Base-by-base conservation (phyloP, 2,888 invertebrate genomes). In the Polietes domitor region DNA sequence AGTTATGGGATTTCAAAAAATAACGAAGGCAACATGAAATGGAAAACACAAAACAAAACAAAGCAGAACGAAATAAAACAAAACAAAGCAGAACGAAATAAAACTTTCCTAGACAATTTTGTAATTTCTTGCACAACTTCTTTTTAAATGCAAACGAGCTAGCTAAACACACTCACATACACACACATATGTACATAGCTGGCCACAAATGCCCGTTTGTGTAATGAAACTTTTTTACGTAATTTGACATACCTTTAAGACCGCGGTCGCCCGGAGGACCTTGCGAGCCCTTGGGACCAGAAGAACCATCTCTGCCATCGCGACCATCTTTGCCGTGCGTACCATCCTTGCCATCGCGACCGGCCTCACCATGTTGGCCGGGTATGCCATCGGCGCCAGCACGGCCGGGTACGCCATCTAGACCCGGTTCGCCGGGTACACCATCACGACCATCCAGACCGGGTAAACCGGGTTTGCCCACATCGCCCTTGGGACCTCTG, bases 381-480 rank as follows among this genome's bases (percentile, higher is more conserved):
- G 96, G 95, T 83, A 93, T 94, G 0, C 97, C 98, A 83, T 97
- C 97, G 19, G 96, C 94, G 0, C 98, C 98, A 83, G 96, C 97
- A 76, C 97, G 93, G 1, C 98, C 97, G 0, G 96, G 96, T 85
- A 97, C 94, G 0, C 98, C 98, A 80, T 92, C 91, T 43, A 98
- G 92, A 0, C 98, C 98, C 0, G 98, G 98, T 88, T 97, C 97
- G 0, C 98, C 98, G 0, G 98, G 97, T 0, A 98, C 95, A 2
- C 98, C 98, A 87, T 98, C 97, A 76, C 97, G 93, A 0, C 98
- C 98, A 88, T 98, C 98, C 0, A 97, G 91, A 0, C 96, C 96
- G 0, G 94, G 94, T 61, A 94, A 94, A 0, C 96, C 96, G 43
- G 95, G 94, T 87, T 95, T 94, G 32, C 96, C 96, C 91, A 89